phyloP scores from a whole-genome alignment of 1,140 invertebrate species.

The Aplysia californica region DNA sequence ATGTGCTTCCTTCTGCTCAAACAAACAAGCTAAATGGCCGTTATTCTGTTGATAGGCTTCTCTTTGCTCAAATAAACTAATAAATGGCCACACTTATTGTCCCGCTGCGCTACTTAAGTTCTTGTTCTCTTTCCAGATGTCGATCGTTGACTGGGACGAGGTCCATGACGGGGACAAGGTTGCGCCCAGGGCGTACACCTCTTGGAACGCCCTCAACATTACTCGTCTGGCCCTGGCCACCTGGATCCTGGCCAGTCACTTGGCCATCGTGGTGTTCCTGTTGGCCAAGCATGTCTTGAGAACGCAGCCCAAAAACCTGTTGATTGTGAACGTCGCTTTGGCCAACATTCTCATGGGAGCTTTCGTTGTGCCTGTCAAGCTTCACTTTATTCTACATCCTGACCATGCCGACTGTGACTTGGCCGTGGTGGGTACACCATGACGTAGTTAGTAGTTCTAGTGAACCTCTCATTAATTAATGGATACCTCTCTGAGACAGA shows the following conservation, averaged over 20 bases:
- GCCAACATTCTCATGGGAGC: slow-evolving; percentile 35
- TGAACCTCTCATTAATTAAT: no score
- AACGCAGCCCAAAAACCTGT: slow-evolving; percentile 35
- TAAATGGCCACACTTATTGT: neutral
- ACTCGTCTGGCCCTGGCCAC: slow-evolving; percentile 29
- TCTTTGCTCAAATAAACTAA: neutral
- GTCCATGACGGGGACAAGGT: slow-evolving; percentile 26
- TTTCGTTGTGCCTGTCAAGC: slow-evolving; percentile 36
- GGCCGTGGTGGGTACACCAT: slow-evolving; percentile 17
- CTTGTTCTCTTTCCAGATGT: slow-evolving; percentile 17
- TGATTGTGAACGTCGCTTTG: slow-evolving; percentile 37
- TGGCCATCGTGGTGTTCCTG: slow-evolving; percentile 36
- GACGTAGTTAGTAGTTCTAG: no score
- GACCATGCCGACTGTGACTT: neutral
- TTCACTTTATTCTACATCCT: slow-evolving; percentile 36
- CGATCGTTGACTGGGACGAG: slow-evolving; percentile 32
- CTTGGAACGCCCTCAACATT: slow-evolving; percentile 41
- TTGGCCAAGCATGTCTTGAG: slow-evolving; percentile 31
- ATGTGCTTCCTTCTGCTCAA: neutral
- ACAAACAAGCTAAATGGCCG: neutral
- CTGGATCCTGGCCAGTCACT: slow-evolving; percentile 34
- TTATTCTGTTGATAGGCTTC: neutral
- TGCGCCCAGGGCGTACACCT: slow-evolving; percentile 24
- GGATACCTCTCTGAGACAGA: no score
- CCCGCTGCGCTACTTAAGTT: neutral